phyloP scores from a whole-genome alignment of 2,113 vertebrate species.

The Mastomys natalensis region DNA sequence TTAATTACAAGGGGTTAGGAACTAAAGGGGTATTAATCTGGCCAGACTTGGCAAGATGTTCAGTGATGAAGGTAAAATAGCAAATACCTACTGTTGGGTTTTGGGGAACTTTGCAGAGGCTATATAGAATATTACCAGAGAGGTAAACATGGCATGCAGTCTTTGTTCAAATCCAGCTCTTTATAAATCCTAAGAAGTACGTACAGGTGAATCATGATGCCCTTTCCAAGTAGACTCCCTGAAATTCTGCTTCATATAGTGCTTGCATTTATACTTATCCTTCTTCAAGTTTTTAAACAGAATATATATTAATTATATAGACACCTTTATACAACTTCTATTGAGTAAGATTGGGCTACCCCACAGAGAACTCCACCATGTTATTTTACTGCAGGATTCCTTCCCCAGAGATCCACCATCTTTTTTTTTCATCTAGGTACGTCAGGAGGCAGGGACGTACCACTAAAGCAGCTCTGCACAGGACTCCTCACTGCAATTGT shows the following conservation, averaged over 20 bases:
- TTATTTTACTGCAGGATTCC: not conserved
- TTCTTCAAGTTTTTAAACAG: not conserved
- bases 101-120: not conserved
- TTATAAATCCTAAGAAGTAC: not conserved
- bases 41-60: not conserved
- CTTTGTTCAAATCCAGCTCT: not conserved
- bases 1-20: not conserved
- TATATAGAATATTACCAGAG: no score
- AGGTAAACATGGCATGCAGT: not conserved
- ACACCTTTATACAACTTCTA: not conserved
- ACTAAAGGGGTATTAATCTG: not conserved
- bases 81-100: not conserved
- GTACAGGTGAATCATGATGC: not conserved
- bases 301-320: not conserved
- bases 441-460: not conserved
- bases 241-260: not conserved
- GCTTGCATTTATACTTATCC: not conserved
- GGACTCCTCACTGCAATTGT: not conserved
- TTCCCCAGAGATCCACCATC: not conserved
- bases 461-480: no score
- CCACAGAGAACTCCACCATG: not conserved
- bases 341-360: not conserved
- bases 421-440: not conserved
- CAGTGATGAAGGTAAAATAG: not conserved
- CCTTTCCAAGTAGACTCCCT: not conserved